Evolutionary conservation across 1,140 invertebrate genomes (phyloP), one percentile per base, ranked within the genome.

Genomic region (Aphaenogaster ashmeadi): DNA sequence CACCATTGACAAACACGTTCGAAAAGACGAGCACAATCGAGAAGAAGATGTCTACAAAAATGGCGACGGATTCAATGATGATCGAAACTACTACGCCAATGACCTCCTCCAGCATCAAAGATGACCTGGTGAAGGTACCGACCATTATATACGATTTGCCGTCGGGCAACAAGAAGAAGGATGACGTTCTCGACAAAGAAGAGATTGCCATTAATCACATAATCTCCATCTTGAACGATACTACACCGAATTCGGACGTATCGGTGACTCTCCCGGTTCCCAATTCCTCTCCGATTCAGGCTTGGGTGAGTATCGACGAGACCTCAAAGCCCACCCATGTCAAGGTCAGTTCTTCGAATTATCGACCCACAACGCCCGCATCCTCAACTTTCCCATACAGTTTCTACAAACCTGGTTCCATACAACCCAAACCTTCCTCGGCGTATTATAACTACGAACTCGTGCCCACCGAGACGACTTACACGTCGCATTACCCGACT

Each of bases 141-240:
- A 96, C 96, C 0, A 95, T 96, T 3, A 95, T 92, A 8, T 95
- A 96, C 38, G 92, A 94, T n/a, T 92, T 93, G 0, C 93, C 94
- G 36, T 93, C 94, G 36, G 94, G 94, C 13, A 93, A 94, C 18
- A 94, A 94, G 50, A 94, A 94, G 56, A 94, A 94, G 44, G 88
- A 95, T 54, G 94, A 95, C 41, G 83, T 91, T 11, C 60, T 93
- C 3, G 93, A 95, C 27, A 93, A 93, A 15, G 94, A 95, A 44
- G 95, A 95, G 93, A 94, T 94, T 67, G 91, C 95, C 81, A 94
- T 96, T 88, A 88, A 96, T 95, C 92, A 96, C 33, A 97, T 97
- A 11, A 97, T 97, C 78, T 96, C 97, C 47, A 97, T 97, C 93
- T 91, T 97, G 18, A 97, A 97, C 89, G 96, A 96, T 27, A 96